Percentiles rank a stretch among this genome's conserved stretches.
These are phyloP conservation scores for Anolis sagrei DNA, from an alignment of 2,113 vertebrate genomes.

Conservation along the genomic window DNA sequence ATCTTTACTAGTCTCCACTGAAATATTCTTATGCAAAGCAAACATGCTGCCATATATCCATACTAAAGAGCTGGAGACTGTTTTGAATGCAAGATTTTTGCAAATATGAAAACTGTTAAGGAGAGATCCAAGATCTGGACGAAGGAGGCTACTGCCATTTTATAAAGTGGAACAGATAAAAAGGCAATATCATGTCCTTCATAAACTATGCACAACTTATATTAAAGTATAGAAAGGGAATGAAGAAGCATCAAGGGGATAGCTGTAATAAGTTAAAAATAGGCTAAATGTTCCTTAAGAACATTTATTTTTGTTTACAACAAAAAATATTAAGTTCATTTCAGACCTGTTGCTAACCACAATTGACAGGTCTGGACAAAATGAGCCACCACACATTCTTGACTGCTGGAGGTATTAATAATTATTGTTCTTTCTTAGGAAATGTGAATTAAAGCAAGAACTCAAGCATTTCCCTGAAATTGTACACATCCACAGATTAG, in stretches of 20 bases:
- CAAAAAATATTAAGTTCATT: too few relatives aligned
- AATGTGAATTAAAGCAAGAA: neutral
- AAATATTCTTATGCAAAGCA: neutral
- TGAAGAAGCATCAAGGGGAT: too few relatives aligned
- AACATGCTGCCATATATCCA: neutral
- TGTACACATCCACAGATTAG: neutral
- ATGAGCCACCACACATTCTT: neutral
- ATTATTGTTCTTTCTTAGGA: too few relatives aligned
- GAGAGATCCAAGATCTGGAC: neutral
- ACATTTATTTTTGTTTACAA: too few relatives aligned
- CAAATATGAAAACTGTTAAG: neutral
- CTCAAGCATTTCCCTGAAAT: neutral
- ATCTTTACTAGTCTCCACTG: neutral
- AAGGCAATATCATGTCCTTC: neutral
- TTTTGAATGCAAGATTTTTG: neutral
- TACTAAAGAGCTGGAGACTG: neutral
- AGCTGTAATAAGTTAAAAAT: neutral
- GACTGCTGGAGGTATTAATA: too few relatives aligned
- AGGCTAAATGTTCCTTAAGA: neutral
- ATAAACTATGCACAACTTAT: too few relatives aligned
- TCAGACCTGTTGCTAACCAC: neutral
- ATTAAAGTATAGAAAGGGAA: too few relatives aligned
- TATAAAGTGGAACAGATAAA: neutral
- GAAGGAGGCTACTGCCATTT: neutral
- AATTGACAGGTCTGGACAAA: neutral